Percentiles rank a stretch among this genome's conserved stretches.
Evolutionary conservation across 2,888 invertebrate species (phyloP).

Genomic region (Heliothis peltigera): DNA sequence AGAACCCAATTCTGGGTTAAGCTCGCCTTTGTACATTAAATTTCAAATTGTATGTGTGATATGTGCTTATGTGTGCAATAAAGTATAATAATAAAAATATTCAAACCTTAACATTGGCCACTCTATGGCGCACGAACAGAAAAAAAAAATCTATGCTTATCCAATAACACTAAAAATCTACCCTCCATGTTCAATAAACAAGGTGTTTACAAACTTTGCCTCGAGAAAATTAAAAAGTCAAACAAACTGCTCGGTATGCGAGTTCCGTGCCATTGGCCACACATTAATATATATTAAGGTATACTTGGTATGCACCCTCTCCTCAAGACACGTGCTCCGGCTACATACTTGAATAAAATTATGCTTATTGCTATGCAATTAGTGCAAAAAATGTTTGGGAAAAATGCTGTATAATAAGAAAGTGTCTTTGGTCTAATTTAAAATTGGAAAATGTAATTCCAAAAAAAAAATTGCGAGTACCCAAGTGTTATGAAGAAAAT

Average conservation of each 20-base stretch:
- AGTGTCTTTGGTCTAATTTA: not conserved
- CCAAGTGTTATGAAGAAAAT: too few species aligned
- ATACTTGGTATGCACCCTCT: conserved; percentile 60
- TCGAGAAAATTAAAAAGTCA: conserved; percentile 57
- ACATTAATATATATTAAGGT: conserved; percentile 76
- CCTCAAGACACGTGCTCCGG: conserved; percentile 57
- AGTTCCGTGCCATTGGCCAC: conserved; percentile 70
- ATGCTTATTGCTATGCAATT: conserved; percentile 36
- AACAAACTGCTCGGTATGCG: conserved; percentile 63
- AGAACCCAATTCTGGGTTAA: too few species aligned
- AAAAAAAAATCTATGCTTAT: too few species aligned
- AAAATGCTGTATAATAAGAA: not conserved
- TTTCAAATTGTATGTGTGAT: too few species aligned
- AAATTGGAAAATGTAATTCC: too few species aligned
- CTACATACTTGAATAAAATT: conserved; percentile 49
- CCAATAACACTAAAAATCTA: not conserved
- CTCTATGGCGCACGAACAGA: too few species aligned
- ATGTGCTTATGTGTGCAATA: too few species aligned
- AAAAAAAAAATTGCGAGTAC: too few species aligned
- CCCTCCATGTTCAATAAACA: conserved; percentile 19
- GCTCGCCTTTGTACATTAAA: too few species aligned
- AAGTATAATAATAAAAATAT: too few species aligned
- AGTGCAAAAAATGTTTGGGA: conserved; percentile 1
- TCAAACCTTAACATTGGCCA: too few species aligned
- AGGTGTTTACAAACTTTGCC: conserved; percentile 45